Percentiles rank a stretch among this genome's conserved stretches.
Evolutionary conservation across 2,113 vertebrate species (phyloP).

Genomic region (Ictalurus furcatus): DNA sequence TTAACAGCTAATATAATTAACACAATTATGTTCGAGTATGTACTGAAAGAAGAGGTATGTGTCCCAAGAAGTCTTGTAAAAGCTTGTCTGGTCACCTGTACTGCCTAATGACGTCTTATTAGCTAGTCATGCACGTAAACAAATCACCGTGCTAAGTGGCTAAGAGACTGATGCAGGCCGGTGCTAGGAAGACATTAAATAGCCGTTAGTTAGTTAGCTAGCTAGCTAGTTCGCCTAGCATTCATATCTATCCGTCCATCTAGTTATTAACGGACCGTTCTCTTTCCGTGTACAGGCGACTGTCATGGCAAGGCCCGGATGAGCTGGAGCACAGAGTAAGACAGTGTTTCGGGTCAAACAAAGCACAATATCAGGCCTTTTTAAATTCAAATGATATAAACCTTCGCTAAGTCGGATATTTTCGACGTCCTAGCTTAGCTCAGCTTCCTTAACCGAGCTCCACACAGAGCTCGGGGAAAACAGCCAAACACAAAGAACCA

Average conservation of each 20-base stretch:
- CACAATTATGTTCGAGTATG: neutral
- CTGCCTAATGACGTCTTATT: neutral
- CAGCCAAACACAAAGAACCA: constrained; percentile 1
- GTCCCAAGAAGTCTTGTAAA: neutral
- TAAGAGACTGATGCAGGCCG: constrained; percentile 5
- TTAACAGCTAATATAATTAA: neutral
- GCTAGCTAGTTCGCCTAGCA: constrained; percentile 13
- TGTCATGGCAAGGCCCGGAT: neutral
- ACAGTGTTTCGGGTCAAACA: neutral
- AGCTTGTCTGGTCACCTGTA: neutral
- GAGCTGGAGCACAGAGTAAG: too few species aligned
- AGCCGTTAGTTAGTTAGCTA: neutral
- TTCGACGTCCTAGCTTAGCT: constrained; percentile 8
- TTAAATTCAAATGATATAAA: neutral
- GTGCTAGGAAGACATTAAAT: neutral
- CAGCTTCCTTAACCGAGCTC: constrained; percentile 24
- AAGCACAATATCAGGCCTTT: too few species aligned
- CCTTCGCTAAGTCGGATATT: neutral
- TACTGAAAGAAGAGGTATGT: too few species aligned
- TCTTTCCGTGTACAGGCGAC: neutral
- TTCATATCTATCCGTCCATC: neutral
- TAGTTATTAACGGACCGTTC: neutral
- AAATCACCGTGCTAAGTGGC: neutral
- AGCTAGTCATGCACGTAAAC: neutral
- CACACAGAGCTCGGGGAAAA: neutral